phyloP scores from a whole-genome alignment of 2,888 invertebrate species.

The Drosophila limbata region DNA sequence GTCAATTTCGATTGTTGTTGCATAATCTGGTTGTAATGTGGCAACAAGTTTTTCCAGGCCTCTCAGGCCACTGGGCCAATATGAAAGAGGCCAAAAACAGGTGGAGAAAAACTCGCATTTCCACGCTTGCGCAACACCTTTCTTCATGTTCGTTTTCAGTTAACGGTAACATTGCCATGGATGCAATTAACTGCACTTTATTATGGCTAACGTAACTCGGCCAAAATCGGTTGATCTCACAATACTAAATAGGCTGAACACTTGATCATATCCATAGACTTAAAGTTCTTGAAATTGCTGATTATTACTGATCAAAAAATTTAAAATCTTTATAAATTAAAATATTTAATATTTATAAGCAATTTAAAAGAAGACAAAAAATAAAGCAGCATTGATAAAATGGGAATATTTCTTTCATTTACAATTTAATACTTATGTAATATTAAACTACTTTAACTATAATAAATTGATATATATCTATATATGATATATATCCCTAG shows the following conservation, averaged over 20 bases:
- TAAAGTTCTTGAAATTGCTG: neutral
- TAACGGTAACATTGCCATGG: slow-evolving; percentile 24
- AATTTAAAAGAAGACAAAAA: too few relatives aligned
- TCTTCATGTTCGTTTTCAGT: slow-evolving; percentile 9
- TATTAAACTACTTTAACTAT: too few relatives aligned
- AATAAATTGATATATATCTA: too few relatives aligned
- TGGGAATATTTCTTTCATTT: too few relatives aligned
- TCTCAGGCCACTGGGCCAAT: slow-evolving; percentile 37
- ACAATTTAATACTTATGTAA: too few relatives aligned
- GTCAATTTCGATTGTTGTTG: slow-evolving; percentile 28
- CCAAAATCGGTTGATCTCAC: neutral
- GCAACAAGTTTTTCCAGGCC: slow-evolving; percentile 44
- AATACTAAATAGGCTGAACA: neutral
- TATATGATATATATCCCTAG: too few relatives aligned
- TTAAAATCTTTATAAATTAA: too few relatives aligned
- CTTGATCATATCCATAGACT: neutral
- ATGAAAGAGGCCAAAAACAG: slow-evolving; percentile 10
- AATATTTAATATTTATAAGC: too few relatives aligned
- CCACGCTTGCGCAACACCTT: slow-evolving; percentile 43
- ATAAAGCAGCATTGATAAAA: too few relatives aligned
- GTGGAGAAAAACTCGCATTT: slow-evolving; percentile 42
- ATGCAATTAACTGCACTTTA: neutral
- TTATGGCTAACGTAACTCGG: slow-evolving; percentile 7
- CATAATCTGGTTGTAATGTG: slow-evolving; percentile 11
- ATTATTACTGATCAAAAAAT: too few relatives aligned